Base-by-base conservation (phyloP, 2,797 vertebrate species). In the Pempheris klunzingeri region DNA sequence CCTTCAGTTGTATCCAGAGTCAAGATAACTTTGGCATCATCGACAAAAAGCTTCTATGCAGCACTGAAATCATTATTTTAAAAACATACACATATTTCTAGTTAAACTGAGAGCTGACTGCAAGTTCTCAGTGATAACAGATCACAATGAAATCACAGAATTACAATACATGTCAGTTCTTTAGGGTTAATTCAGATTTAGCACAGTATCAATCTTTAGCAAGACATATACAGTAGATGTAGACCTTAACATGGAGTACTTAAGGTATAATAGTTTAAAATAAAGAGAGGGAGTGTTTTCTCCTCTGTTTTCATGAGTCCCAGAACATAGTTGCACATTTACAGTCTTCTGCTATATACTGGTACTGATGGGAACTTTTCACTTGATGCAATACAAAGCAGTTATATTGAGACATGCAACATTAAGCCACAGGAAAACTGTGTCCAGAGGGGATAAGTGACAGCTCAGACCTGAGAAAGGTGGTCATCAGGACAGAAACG, bases 351-450 rank as follows among this genome's bases (percentile, higher is more conserved):
- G 59, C 44, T 74, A 67, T 63, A 80, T 52, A 65, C 9, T 49
- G 17, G 49, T 46, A 63, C 43, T 64, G 44, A 77, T 64, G 47
- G 50, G 41, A 72, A 26, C 68, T 68, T 80, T 77, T 64, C 26
- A 70, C 34, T 79, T 32, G 7, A 82, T 83, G 82, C 46, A 66
- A 57, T 74, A 60, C 60, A 78, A 66, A 64, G 73, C 71, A 76
- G 75, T 47, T 66, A 80, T 74, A 87, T 38, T 63, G 66, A 72
- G 71, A 84, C 92, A 91, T 88, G 88, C 83, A 82, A 83, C 67
- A 67, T 52, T 22, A 46, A 72, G 34, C 32, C 39, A 60, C 38
- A 41, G 32, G n/a, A 30, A 73, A 53, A 69, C 39, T 0, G 5
- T 59, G 63, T 72, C 41, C 47, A 71, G 28, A 78, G 53, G 68